Conservation (phyloP, 2,797 vertebrate genomes). For the Pseudopleuronectes americanus region DNA sequence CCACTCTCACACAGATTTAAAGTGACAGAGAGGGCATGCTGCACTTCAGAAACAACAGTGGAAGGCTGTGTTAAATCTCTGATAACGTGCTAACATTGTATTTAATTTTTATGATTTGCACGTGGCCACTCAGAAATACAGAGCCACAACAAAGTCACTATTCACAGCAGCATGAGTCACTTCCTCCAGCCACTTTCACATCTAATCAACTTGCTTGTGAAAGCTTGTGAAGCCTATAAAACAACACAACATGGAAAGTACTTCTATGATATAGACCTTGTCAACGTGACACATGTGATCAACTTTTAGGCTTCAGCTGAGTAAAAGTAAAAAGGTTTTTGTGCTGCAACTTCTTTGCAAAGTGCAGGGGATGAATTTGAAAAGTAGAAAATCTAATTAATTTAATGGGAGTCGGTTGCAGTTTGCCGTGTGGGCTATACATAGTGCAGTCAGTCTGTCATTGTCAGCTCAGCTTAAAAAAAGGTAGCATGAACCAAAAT, state of each 20-base stretch:
- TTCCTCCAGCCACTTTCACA: background rate
- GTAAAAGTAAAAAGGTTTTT: background rate
- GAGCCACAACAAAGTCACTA: background rate
- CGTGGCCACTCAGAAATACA: background rate
- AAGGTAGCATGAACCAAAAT: conserved; percentile 50
- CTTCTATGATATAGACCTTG: background rate
- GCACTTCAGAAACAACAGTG: conserved; percentile 19
- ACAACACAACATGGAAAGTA: background rate
- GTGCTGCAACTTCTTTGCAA: background rate
- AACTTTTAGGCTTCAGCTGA: background rate
- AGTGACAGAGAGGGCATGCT: conserved; percentile 28
- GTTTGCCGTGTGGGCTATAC: conserved; percentile 38
- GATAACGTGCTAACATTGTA: background rate
- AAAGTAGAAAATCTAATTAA: conserved; percentile 21
- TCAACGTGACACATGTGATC: background rate
- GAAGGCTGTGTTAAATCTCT: background rate
- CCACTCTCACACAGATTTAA: conserved; percentile 46
- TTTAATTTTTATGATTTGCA: background rate
- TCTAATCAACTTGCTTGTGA: background rate
- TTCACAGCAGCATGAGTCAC: background rate
- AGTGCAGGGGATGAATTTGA: conserved; percentile 3
- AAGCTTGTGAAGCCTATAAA: background rate
- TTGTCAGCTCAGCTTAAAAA: conserved; percentile 53
- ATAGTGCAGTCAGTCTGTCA: conserved; percentile 58
- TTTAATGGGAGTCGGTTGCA: conserved; percentile 20